Conservation (phyloP, 2,113 vertebrate genomes). For the Hiodon alosoides region DNA sequence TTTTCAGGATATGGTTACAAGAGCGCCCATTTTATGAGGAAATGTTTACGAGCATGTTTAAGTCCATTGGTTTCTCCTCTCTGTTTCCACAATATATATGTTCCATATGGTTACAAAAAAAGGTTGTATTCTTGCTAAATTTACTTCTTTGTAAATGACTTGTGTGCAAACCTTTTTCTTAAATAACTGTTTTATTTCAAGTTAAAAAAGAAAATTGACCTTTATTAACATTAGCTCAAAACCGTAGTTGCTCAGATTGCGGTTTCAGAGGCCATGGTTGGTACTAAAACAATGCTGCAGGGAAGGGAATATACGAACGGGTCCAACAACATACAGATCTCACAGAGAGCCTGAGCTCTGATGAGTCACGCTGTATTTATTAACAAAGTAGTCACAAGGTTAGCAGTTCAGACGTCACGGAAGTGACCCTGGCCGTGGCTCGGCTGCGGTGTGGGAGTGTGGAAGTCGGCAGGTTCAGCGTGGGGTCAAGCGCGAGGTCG, state of each 20-base stretch:
- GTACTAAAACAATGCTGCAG: background rate
- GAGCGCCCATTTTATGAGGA: background rate
- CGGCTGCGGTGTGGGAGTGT: background rate
- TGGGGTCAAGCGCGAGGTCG: background rate
- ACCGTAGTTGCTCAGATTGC: background rate
- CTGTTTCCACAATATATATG: background rate
- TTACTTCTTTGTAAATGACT: conserved; percentile 39
- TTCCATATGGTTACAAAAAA: conserved; percentile 34
- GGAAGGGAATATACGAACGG: background rate
- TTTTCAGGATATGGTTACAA: background rate
- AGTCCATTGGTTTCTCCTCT: background rate
- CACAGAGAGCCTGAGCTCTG: background rate
- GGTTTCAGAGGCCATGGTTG: conserved; percentile 2
- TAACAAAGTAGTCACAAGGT: background rate
- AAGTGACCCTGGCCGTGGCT: background rate
- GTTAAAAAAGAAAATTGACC: conserved; percentile 34
- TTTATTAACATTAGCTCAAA: background rate
- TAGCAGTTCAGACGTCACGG: background rate
- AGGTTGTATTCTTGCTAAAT: conserved; percentile 32
- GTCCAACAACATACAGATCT: background rate
- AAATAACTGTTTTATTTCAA: conserved; percentile 32
- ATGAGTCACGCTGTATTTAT: background rate
- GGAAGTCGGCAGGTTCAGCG: background rate
- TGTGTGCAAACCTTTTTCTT: conserved; percentile 30
- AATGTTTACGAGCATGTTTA: background rate